Percentiles rank a stretch among this genome's conserved stretches.
Evolutionary conservation across 2,888 invertebrate species (phyloP).

Genomic region (Plagiodera versicolora): DNA sequence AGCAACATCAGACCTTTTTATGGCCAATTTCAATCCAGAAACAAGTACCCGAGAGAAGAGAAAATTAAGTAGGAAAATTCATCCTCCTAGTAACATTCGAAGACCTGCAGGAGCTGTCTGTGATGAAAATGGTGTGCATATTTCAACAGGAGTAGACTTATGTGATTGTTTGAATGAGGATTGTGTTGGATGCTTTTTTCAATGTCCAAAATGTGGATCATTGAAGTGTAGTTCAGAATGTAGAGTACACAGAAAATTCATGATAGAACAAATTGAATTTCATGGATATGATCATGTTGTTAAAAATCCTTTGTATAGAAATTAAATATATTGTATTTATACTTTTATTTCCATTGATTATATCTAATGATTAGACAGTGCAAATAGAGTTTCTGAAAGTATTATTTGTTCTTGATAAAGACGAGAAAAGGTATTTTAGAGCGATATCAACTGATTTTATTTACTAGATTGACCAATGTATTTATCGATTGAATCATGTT

Average conservation of each 20-base stretch:
- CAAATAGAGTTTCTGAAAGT: no score
- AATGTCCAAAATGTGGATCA: conserved; percentile 73
- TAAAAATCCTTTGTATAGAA: conserved; percentile 57
- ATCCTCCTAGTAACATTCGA: conserved; percentile 55
- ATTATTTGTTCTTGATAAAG: no score
- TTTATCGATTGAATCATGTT: conserved; percentile 72
- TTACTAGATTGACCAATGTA: conserved; percentile 59
- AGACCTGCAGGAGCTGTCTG: conserved; percentile 63
- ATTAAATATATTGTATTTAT: conserved; percentile 10
- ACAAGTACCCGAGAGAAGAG: conserved; percentile 76
- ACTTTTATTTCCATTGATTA: no score
- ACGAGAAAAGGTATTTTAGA: no score
- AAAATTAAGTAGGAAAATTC: conserved; percentile 71
- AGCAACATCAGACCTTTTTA: conserved; percentile 39
- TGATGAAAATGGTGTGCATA: conserved; percentile 70
- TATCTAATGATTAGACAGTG: no score
- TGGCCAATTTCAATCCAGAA: conserved; percentile 75
- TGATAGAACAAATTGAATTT: conserved; percentile 75
- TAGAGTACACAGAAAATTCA: conserved; percentile 75
- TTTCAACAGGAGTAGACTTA: conserved; percentile 67
- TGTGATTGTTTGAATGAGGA: conserved; percentile 81
- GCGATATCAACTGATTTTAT: conserved; percentile 3
- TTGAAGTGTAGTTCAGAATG: conserved; percentile 81
- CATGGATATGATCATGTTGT: conserved; percentile 74
- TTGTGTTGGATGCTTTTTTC: conserved; percentile 85